Base-by-base conservation (phyloP, 2,113 vertebrate genomes). In the Fukomys damarensis region DNA sequence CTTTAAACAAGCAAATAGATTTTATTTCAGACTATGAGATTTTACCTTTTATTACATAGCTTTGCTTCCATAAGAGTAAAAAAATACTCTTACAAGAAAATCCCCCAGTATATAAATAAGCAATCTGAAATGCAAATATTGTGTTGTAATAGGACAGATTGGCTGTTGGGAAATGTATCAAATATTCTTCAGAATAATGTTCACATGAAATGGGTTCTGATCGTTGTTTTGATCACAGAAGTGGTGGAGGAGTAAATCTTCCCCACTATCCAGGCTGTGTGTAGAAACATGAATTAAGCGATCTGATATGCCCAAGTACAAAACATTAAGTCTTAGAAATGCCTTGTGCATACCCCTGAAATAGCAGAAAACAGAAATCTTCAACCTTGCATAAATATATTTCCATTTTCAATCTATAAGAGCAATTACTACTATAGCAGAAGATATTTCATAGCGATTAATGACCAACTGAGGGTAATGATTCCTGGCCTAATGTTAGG, bases 341-440 rank as follows among this genome's bases (percentile, higher is more conserved):
- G 91, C 66, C 58, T 83, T 94, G 17, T 4, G 86, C 30, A 76
- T 91, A 88, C 30, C 86, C 77, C 49, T 81, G 58, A 96, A 96
- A 94, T 95, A 86, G 82, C 38, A 80, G 61, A 96, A 97, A 96
- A 84, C 86, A 94, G 95, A 97, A 83, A 96, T 96, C 32, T 84
- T 96, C 46, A 63, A 61, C 32, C 56, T 96, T 96, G 35, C 74
- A 94, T 92, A 96, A 95, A 89, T 95, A 94, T 61, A 93, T 95
- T 96, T 97, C 94, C 49, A 94, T 65, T 94, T 97, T 84, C 91
- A 96, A 96, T 95, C 97, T 97, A 56, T 66, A 95, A 95, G 43
- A 92, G 76, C 94, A 94, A 94, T 97, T 95, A 80, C 70, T 43
- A 35, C 28, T 35, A 10, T 59, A 86, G 65, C 66, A 89, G 94